phyloP scores from a whole-genome alignment of 2,113 vertebrate genomes.

The Hypocryptadius cinnamomeus region DNA sequence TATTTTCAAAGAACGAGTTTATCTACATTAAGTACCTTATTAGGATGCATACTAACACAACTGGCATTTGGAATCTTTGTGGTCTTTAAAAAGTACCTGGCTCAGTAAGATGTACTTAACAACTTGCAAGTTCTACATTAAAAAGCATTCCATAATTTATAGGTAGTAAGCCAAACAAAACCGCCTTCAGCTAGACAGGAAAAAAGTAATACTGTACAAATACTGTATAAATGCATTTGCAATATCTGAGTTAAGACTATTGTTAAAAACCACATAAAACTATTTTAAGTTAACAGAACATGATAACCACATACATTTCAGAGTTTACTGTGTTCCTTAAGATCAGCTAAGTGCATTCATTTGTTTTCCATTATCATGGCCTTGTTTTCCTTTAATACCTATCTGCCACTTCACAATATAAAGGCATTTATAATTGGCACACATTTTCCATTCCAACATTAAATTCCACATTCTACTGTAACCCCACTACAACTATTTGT shows the following conservation, averaged over 20 bases:
- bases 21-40: background rate
- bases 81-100: slow-evolving; percentile 4
- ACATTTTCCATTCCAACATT: background rate
- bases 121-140: background rate
- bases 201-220: background rate
- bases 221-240: background rate
- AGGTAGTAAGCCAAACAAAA: background rate
- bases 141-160: background rate
- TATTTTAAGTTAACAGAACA: background rate
- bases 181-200: background rate
- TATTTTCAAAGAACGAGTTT: background rate
- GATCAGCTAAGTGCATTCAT: background rate
- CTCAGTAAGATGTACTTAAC: background rate
- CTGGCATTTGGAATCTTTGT: background rate
- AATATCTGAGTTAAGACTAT: background rate
- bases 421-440: background rate
- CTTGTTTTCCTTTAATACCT: background rate
- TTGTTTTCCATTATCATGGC: background rate
- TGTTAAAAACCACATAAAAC: background rate
- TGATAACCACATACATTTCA: background rate
- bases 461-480: background rate
- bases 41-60: background rate
- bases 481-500: slow-evolving; percentile 34
- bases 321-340: background rate
- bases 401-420: background rate